A percentile compares a stretch with the other conserved stretches of the same genome.
Conservation (phyloP, 2,113 vertebrate genomes). For the Rhineura floridana region DNA sequence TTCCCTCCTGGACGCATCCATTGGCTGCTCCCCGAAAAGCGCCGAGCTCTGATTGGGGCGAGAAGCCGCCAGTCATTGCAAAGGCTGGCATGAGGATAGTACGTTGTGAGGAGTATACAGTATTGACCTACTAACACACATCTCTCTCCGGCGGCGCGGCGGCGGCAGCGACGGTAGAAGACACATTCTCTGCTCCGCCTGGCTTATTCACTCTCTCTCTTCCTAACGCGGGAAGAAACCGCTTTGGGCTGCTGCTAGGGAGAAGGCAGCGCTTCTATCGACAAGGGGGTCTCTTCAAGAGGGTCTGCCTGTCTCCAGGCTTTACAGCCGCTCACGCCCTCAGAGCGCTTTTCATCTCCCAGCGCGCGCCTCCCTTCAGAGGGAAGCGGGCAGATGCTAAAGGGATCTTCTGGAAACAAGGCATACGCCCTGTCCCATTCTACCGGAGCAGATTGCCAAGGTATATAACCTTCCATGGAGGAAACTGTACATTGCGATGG, state of each 20-base stretch:
- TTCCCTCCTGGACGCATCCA: slow-evolving; percentile 42
- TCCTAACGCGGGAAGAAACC: not conserved
- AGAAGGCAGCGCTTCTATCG: not conserved
- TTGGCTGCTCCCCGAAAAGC: slow-evolving; percentile 55
- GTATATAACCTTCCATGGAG: not conserved
- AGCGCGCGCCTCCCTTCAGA: not conserved
- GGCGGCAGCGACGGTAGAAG: slow-evolving; percentile 64
- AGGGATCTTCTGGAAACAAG: not conserved
- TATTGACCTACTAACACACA: slow-evolving; percentile 97
- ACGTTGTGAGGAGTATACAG: slow-evolving; percentile 63
- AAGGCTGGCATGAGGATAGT: slow-evolving; percentile 71
- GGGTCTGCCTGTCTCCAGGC: not conserved
- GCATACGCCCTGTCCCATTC: not conserved
- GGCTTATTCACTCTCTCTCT: not conserved
- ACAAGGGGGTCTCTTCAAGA: not conserved
- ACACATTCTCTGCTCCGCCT: not conserved
- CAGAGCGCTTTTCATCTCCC: not conserved
- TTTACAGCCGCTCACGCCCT: too few species aligned
- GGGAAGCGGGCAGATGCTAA: not conserved
- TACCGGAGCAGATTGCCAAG: not conserved
- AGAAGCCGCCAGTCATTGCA: slow-evolving; percentile 61
- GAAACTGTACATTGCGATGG: not conserved
- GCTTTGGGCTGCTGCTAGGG: not conserved
- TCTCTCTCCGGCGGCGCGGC: slow-evolving; percentile 78
- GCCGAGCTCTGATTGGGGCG: slow-evolving; percentile 64